These are phyloP conservation scores for Busseola fusca DNA, from an alignment of 2,888 invertebrate genomes.

Conservation along the genomic window DNA sequence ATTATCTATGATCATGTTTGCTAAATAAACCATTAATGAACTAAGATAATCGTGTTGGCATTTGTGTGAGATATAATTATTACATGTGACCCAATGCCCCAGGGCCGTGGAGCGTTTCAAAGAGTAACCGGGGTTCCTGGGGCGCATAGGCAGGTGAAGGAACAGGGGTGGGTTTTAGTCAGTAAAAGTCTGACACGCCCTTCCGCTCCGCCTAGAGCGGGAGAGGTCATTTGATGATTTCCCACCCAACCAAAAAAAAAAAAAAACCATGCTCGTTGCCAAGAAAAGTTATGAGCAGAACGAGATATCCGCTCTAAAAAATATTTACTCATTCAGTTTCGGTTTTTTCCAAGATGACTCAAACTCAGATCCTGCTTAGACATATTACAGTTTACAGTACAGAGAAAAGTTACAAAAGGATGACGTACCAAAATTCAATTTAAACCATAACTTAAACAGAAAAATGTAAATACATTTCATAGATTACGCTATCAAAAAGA, in stretches of 20 bases:
- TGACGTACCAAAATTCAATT: slow-evolving; percentile 34
- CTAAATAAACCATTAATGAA: not conserved
- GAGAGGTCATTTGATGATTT: too few species aligned
- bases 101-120: too few species aligned
- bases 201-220: too few species aligned
- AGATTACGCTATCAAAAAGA: slow-evolving; percentile 37
- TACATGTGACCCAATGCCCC: too few species aligned
- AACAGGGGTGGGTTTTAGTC: too few species aligned
- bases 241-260: too few species aligned
- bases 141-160: too few species aligned
- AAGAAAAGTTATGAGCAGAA: not conserved
- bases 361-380: slow-evolving; percentile 10
- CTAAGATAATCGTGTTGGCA: not conserved
- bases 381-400: not conserved
- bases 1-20: not conserved
- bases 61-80: too few species aligned
- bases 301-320: not conserved
- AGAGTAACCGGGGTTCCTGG: too few species aligned
- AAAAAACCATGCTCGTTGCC: too few species aligned
- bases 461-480: slow-evolving; percentile 28
- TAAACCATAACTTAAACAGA: slow-evolving; percentile 18
- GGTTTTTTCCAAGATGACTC: not conserved
- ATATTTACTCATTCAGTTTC: slow-evolving; percentile 1
- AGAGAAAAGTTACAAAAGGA: not conserved
- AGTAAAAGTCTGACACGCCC: too few species aligned